phyloP scores from a whole-genome alignment of 2,113 vertebrate genomes.

The Litocranius walleri region DNA sequence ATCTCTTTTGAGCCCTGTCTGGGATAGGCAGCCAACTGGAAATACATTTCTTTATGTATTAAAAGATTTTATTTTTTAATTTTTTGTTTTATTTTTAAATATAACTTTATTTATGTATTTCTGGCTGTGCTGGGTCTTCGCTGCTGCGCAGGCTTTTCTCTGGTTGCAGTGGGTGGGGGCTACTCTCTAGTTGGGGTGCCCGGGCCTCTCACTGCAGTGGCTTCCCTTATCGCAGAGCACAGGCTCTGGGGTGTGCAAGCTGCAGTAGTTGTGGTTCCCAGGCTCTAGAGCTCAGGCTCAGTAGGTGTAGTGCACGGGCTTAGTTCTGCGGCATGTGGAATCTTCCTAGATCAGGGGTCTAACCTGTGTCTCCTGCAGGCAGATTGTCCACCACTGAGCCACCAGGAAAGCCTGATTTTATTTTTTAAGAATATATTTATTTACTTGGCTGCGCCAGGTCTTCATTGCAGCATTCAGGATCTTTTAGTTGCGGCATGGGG shows the following conservation, averaged over 20 bases:
- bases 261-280: rapidly evolving
- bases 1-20: neutral
- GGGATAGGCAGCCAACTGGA: neutral
- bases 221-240: neutral
- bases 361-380: neutral
- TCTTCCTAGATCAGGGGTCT: neutral
- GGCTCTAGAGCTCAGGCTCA: neutral
- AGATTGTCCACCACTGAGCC: neutral
- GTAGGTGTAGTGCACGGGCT: neutral
- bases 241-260: neutral
- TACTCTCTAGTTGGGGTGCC: neutral
- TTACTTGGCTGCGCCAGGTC: neutral
- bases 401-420: neutral
- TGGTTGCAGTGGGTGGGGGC: neutral
- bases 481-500: neutral
- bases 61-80: neutral
- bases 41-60: neutral
- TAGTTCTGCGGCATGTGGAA: neutral
- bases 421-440: neutral
- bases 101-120: neutral
- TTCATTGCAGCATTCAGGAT: neutral
- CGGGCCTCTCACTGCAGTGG: neutral
- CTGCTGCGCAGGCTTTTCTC: neutral
- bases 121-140: neutral
- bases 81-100: neutral